These are phyloP conservation scores for Mythimna ferrago DNA, from an alignment of 2,888 invertebrate genomes.

Conservation along the genomic window DNA sequence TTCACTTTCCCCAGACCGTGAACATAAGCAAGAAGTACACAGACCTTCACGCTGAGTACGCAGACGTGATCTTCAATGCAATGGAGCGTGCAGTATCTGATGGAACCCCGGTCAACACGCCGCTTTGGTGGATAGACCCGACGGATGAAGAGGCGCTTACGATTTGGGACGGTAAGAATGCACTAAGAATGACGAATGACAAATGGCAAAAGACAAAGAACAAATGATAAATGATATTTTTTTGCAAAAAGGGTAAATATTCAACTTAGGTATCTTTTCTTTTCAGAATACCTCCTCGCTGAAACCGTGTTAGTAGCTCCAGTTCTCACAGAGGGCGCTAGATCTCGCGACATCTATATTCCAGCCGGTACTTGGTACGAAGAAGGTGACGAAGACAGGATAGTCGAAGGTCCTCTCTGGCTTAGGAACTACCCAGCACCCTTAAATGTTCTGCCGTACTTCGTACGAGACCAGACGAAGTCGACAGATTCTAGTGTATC, in stretches of 20 bases:
- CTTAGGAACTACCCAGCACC: slow-evolving; percentile 92
- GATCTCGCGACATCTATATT: slow-evolving; percentile 93
- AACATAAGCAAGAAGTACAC: slow-evolving; percentile 92
- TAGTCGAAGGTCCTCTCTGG: slow-evolving; percentile 91
- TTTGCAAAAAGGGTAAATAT: too few relatives aligned
- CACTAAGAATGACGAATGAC: not conserved
- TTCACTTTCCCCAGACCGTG: slow-evolving; percentile 86
- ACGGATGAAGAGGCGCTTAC: slow-evolving; percentile 91
- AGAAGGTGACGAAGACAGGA: slow-evolving; percentile 84
- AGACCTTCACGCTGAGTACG: slow-evolving; percentile 91
- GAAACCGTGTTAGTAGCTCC: slow-evolving; percentile 95
- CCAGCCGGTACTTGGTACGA: slow-evolving; percentile 94
- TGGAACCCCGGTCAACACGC: slow-evolving; percentile 94
- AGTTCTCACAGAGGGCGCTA: slow-evolving; percentile 91
- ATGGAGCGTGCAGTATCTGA: slow-evolving; percentile 91
- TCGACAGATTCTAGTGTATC: slow-evolving; percentile 57
- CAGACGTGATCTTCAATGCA: slow-evolving; percentile 91
- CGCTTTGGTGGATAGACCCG: slow-evolving; percentile 96
- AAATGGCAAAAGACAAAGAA: too few relatives aligned
- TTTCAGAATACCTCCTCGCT: slow-evolving; percentile 95
- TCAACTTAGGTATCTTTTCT: not conserved
- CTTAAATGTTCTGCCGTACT: slow-evolving; percentile 93
- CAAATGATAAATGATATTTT: too few relatives aligned
- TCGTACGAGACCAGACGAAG: slow-evolving; percentile 78
- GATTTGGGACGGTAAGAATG: slow-evolving; percentile 89